A percentile compares a stretch with the other conserved stretches of the same genome.
phyloP scores from a whole-genome alignment of 2,888 invertebrate species.

The Eilema griseolum region DNA sequence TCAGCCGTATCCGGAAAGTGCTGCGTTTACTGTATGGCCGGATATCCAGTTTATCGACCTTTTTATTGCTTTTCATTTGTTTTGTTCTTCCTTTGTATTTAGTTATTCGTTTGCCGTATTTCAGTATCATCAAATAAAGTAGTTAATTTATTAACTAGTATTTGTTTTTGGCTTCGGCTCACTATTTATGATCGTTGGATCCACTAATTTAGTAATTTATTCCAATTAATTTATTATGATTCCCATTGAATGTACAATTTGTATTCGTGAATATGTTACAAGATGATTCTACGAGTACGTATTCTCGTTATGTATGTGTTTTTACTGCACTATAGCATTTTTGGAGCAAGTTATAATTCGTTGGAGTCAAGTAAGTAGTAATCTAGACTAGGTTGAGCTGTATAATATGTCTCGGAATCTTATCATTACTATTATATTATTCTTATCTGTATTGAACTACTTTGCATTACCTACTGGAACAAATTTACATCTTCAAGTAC shows the following conservation, averaged over 20 bases:
- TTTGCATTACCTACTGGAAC: background rate
- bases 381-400: too few species aligned
- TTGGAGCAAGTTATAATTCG: too few species aligned
- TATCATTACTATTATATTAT: background rate
- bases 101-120: background rate
- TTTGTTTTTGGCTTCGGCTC: background rate
- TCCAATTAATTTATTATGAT: too few species aligned
- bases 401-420: background rate
- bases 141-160: background rate
- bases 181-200: background rate
- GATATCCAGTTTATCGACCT: slow-evolving; percentile 8
- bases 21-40: background rate
- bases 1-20: background rate
- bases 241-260: too few species aligned
- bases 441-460: background rate
- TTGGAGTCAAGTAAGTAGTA: too few species aligned
- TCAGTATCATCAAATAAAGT: background rate
- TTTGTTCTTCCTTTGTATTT: background rate
- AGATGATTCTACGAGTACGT: too few species aligned
- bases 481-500: background rate
- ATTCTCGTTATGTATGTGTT: too few species aligned
- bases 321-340: too few species aligned
- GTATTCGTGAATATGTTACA: background rate
- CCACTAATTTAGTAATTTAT: background rate
- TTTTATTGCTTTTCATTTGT: slow-evolving; percentile 8